phyloP scores from a whole-genome alignment of 92 coral and sea anemone species.

The Epizoanthus stellaris region DNA sequence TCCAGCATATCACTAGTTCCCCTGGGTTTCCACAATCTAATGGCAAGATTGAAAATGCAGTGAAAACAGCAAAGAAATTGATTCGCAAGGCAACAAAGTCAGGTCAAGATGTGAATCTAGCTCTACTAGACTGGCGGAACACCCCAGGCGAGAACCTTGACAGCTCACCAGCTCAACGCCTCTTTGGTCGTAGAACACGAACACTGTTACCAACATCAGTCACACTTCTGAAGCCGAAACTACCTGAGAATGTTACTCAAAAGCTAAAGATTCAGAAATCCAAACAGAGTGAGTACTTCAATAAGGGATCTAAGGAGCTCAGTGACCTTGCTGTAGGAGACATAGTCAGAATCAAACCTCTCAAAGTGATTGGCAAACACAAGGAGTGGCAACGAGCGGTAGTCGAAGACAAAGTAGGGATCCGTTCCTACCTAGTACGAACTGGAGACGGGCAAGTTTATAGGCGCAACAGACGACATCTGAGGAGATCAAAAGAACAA shows the following conservation, averaged over 20 bases:
- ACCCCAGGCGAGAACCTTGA: slow-evolving; percentile 31
- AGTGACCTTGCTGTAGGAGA: slow-evolving; percentile 34
- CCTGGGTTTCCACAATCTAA: background rate
- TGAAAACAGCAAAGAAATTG: slow-evolving; percentile 22
- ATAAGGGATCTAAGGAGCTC: slow-evolving; percentile 32
- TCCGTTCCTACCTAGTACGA: slow-evolving; percentile 44
- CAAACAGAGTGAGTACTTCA: slow-evolving; percentile 31
- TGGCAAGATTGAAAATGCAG: slow-evolving; percentile 13
- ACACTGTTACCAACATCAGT: slow-evolving; percentile 32
- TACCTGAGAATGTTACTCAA: background rate
- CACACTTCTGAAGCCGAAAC: slow-evolving; percentile 18
- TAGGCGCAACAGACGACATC: slow-evolving; percentile 23
- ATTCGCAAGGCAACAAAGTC: slow-evolving; percentile 39
- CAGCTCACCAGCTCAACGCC: slow-evolving; percentile 33
- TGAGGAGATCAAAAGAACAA: slow-evolving; percentile 32
- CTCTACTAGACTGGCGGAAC: slow-evolving; percentile 44
- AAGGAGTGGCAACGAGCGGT: slow-evolving; percentile 41
- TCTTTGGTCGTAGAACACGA: slow-evolving; percentile 26
- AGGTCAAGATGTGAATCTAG: slow-evolving; percentile 31
- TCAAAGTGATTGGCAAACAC: background rate
- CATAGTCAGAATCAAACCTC: slow-evolving; percentile 41
- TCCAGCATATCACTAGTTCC: too few species aligned
- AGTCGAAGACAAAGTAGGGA: slow-evolving; percentile 42
- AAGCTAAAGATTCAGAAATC: slow-evolving; percentile 29
- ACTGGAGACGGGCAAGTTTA: slow-evolving; percentile 39